Conservation (phyloP, 2,797 vertebrate species). For the Heliangelus exortis region DNA sequence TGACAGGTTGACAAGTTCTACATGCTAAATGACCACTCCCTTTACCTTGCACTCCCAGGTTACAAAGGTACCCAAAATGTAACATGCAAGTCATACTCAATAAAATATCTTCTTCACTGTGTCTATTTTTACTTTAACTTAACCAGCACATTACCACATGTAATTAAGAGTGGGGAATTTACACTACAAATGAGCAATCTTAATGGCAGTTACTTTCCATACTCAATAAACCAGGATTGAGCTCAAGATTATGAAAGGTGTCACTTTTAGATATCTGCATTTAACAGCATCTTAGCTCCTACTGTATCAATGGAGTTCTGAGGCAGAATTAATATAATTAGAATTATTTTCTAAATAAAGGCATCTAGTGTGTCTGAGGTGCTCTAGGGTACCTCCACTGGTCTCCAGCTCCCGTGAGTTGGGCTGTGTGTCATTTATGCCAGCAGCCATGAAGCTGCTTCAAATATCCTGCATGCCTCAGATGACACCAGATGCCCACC, state of each 20-base stretch:
- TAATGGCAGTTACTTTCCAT: background rate
- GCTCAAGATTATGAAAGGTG: background rate
- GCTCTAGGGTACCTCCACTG: background rate
- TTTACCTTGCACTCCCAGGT: background rate
- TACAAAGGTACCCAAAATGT: background rate
- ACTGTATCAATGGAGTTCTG: background rate
- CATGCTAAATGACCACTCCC: background rate
- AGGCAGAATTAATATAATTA: background rate
- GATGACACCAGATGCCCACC: background rate
- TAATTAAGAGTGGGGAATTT: background rate
- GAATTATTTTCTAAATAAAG: background rate
- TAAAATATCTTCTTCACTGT: background rate
- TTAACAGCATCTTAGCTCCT: background rate
- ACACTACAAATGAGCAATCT: background rate
- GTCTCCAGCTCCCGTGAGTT: background rate
- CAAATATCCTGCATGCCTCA: background rate
- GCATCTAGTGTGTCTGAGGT: fast-evolving
- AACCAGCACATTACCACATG: background rate
- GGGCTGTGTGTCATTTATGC: background rate
- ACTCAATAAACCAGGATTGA: background rate
- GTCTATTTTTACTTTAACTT: background rate
- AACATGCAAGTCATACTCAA: background rate
- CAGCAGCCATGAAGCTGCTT: background rate
- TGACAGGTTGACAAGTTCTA: background rate
- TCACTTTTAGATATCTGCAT: background rate